These are phyloP conservation scores for Chrysotoxum bicinctum DNA, from an alignment of 2,888 invertebrate species.

Conservation along the genomic window DNA sequence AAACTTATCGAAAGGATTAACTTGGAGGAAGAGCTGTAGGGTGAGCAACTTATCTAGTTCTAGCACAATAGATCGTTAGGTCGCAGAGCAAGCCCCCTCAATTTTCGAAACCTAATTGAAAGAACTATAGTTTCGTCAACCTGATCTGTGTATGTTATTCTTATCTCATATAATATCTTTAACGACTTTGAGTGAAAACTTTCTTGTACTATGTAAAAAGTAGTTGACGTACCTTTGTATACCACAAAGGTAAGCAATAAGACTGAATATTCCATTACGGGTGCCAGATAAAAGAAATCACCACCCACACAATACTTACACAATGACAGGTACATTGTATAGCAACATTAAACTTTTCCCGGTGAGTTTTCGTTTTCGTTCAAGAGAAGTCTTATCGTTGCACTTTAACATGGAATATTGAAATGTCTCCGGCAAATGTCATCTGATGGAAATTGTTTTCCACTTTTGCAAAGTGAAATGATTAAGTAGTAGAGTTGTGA, in stretches of 20 bases:
- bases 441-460: constrained; percentile 48
- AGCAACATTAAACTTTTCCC: not conserved
- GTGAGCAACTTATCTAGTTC: no score
- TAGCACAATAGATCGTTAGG: no score
- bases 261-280: not conserved
- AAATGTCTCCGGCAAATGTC: constrained; percentile 54
- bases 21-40: no score
- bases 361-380: constrained; percentile 10
- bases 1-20: no score
- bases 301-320: not conserved
- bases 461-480: constrained; percentile 51
- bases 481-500: constrained; percentile 48
- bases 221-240: no score
- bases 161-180: no score
- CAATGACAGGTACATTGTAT: not conserved
- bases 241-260: not conserved
- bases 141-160: no score
- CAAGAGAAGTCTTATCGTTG: constrained; percentile 40
- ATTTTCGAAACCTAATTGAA: no score
- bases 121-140: no score
- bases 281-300: constrained; percentile 13
- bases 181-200: no score
- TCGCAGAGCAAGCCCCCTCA: no score
- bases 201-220: no score
- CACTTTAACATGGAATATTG: constrained; percentile 56